A percentile compares a stretch with the other conserved stretches of the same genome.
phyloP scores from a whole-genome alignment of 2,113 vertebrate genomes.

The Rhineura floridana region DNA sequence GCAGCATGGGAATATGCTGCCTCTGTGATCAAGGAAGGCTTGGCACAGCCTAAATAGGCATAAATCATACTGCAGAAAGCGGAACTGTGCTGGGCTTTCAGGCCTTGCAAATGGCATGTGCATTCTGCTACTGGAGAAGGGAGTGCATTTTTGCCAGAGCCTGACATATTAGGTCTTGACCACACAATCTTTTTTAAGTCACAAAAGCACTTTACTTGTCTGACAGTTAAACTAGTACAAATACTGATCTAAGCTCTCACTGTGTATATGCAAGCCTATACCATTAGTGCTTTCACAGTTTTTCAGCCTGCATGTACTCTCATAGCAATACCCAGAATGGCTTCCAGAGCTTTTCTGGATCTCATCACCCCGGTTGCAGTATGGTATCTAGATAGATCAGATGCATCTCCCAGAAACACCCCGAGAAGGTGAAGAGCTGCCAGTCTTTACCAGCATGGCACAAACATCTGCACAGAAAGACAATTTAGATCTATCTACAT shows the following conservation, averaged over 20 bases:
- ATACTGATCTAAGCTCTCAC: background rate
- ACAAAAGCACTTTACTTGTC: background rate
- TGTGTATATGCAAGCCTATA: background rate
- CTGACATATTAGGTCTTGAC: background rate
- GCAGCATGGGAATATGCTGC: background rate
- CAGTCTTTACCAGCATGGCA: background rate
- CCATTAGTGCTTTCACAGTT: background rate
- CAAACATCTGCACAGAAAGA: no score
- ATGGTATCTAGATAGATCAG: no score
- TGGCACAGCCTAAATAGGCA: background rate
- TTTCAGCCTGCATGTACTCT: background rate
- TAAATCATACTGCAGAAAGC: background rate
- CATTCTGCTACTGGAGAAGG: background rate
- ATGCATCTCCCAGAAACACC: no score
- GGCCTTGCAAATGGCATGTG: background rate
- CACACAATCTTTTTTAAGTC: no score
- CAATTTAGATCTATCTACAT: background rate
- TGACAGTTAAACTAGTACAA: background rate
- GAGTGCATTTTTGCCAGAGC: background rate
- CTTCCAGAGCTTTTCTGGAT: background rate
- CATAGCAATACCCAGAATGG: background rate
- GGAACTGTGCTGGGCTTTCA: no score
- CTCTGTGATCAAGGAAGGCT: background rate
- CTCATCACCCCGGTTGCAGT: background rate
- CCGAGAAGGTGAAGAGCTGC: no score